Conservation (phyloP, 2,113 vertebrate species). For the Salvelinus namaycush region DNA sequence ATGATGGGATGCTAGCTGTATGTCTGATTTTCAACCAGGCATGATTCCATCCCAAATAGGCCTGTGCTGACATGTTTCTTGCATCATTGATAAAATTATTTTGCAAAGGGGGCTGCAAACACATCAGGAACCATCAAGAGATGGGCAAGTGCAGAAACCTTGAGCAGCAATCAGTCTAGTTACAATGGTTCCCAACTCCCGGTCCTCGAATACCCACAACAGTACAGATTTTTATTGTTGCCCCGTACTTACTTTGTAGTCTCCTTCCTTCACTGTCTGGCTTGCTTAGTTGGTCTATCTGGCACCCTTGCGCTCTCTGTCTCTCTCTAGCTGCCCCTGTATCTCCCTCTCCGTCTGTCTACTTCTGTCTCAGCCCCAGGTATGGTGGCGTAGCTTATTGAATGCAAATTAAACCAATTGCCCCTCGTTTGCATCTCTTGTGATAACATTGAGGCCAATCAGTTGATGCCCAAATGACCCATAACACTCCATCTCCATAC, state of each 20-base stretch:
- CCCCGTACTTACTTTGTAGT: not conserved
- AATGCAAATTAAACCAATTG: constrained; percentile 10
- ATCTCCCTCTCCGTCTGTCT: not conserved
- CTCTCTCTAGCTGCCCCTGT: not conserved
- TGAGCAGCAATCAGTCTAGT: no score
- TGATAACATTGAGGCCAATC: constrained; percentile 6
- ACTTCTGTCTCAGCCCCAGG: not conserved
- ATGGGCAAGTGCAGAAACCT: constrained; percentile 1
- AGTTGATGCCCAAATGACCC: not conserved
- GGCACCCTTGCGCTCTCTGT: not conserved
- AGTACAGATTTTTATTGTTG: no score
- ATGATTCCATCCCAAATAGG: not conserved
- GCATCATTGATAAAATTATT: constrained; percentile 37
- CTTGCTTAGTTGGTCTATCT: not conserved
- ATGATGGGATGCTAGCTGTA: constrained; percentile 21
- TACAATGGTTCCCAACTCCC: not conserved
- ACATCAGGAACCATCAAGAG: constrained; percentile 1
- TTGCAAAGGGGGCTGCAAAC: constrained; percentile 13
- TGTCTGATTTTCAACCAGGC: constrained; percentile 25
- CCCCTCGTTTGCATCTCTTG: constrained; percentile 34
- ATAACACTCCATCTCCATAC: not conserved
- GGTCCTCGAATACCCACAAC: no score
- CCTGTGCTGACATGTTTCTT: constrained; percentile 5
- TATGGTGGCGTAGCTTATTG: not conserved
- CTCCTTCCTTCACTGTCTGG: not conserved